Evolutionary conservation across 2,888 invertebrate genomes (phyloP).

Genomic region (Pandemis corylana): DNA sequence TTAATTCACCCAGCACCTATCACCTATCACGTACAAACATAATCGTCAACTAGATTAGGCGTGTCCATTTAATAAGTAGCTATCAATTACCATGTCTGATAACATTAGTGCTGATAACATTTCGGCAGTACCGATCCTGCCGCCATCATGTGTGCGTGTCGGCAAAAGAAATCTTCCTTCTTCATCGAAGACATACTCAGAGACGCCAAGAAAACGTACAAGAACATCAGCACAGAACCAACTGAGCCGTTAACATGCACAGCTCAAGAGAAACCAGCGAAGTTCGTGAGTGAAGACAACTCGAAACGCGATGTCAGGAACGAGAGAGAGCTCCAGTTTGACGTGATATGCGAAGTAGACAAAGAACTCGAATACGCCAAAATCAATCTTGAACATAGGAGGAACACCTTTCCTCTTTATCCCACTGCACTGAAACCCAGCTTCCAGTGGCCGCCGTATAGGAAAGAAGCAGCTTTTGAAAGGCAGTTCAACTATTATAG

Average conservation of each 20-base stretch:
- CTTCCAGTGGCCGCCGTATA: slow-evolving; percentile 64
- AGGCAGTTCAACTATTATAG: slow-evolving; percentile 65
- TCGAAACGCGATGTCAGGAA: neutral
- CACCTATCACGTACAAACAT: slow-evolving; percentile 47
- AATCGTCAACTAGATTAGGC: slow-evolving; percentile 69
- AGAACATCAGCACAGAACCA: slow-evolving; percentile 63
- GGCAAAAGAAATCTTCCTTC: slow-evolving; percentile 75
- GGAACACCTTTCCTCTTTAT: slow-evolving; percentile 73
- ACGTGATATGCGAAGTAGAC: slow-evolving; percentile 59
- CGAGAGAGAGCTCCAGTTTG: slow-evolving; percentile 54
- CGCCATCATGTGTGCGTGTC: slow-evolving; percentile 78
- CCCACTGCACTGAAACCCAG: slow-evolving; percentile 71
- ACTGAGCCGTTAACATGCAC: slow-evolving; percentile 60
- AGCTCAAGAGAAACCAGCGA: slow-evolving; percentile 26
- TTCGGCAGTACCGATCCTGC: slow-evolving; percentile 71
- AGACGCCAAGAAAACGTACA: slow-evolving; percentile 65
- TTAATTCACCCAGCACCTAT: slow-evolving; percentile 4
- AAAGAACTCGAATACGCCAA: slow-evolving; percentile 60
- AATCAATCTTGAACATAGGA: slow-evolving; percentile 62
- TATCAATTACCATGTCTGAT: slow-evolving; percentile 78
- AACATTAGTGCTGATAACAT: slow-evolving; percentile 67
- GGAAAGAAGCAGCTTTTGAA: slow-evolving; percentile 58
- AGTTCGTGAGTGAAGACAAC: neutral
- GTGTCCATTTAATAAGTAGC: slow-evolving; percentile 80
- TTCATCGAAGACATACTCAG: slow-evolving; percentile 75